Evolutionary conservation across 2,888 invertebrate species (phyloP).

Genomic region (Drosophila barbarae): DNA sequence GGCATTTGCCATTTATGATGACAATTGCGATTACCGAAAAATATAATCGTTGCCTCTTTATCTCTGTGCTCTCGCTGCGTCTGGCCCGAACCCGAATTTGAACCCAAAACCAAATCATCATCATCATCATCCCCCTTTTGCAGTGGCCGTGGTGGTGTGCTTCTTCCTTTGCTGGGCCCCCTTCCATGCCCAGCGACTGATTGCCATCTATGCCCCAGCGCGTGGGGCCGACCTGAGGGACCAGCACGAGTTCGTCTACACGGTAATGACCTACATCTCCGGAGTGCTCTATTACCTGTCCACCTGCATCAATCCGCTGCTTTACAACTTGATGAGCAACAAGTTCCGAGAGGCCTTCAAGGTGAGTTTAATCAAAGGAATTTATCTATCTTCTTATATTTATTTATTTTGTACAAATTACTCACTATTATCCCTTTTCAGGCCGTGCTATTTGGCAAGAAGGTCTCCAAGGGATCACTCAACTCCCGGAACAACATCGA

Average conservation of each 20-base stretch:
- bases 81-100: neutral
- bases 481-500: slow-evolving; percentile 79
- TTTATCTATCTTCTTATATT: too few species aligned
- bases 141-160: slow-evolving; percentile 94
- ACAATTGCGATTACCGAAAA: slow-evolving; percentile 38
- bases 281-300: slow-evolving; percentile 95
- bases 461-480: slow-evolving; percentile 80
- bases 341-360: slow-evolving; percentile 96
- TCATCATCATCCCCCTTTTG: slow-evolving; percentile 21
- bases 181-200: slow-evolving; percentile 94
- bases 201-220: slow-evolving; percentile 81
- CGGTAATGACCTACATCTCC: slow-evolving; percentile 85
- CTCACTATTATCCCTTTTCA: slow-evolving; percentile 16
- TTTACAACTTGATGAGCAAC: slow-evolving; percentile 96
- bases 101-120: neutral
- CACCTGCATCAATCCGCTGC: slow-evolving; percentile 94
- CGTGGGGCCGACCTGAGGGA: slow-evolving; percentile 58
- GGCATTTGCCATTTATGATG: slow-evolving; percentile 54
- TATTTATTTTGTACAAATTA: neutral
- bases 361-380: slow-evolving; percentile 80
- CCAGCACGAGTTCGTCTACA: slow-evolving; percentile 74
- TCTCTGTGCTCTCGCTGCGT: slow-evolving; percentile 26
- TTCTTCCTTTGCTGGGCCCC: slow-evolving; percentile 95
- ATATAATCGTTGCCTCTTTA: slow-evolving; percentile 37
- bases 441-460: slow-evolving; percentile 75